Percentiles rank a stretch among this genome's conserved stretches.
These are phyloP conservation scores for Temnothorax ravouxi DNA, from an alignment of 2,888 invertebrate genomes.

Conservation along the genomic window DNA sequence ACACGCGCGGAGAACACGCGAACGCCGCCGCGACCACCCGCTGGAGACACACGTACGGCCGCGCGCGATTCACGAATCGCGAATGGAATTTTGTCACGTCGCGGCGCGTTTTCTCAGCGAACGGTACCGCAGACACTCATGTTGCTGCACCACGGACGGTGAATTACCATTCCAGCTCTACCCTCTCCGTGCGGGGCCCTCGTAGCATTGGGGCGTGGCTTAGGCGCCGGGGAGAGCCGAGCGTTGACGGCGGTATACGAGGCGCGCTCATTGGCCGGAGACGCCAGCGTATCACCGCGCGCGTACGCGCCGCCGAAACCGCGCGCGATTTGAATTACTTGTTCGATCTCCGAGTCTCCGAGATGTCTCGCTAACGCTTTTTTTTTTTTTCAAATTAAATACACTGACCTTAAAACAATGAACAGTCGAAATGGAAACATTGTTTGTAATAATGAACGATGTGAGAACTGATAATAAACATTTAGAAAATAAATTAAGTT, in stretches of 20 bases:
- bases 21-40: conserved; percentile 62
- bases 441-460: background rate
- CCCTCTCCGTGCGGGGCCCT: conserved; percentile 70
- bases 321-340: conserved; percentile 35
- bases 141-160: conserved; percentile 75
- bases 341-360: background rate
- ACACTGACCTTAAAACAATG: background rate
- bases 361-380: background rate
- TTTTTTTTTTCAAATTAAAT: background rate
- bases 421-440: background rate
- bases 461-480: background rate
- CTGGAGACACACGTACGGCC: conserved; percentile 70
- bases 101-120: conserved; percentile 77
- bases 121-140: conserved; percentile 77
- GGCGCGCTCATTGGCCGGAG: conserved; percentile 44
- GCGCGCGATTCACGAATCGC: conserved; percentile 70
- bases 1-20: conserved; percentile 70
- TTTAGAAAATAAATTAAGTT: background rate
- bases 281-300: background rate
- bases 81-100: conserved; percentile 76
- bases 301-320: background rate
- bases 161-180: conserved; percentile 77
- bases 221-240: conserved; percentile 68
- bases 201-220: conserved; percentile 78
- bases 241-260: conserved; percentile 58